Conservation (phyloP, 1,140 invertebrate genomes). For the Lucilia cuprina region DNA sequence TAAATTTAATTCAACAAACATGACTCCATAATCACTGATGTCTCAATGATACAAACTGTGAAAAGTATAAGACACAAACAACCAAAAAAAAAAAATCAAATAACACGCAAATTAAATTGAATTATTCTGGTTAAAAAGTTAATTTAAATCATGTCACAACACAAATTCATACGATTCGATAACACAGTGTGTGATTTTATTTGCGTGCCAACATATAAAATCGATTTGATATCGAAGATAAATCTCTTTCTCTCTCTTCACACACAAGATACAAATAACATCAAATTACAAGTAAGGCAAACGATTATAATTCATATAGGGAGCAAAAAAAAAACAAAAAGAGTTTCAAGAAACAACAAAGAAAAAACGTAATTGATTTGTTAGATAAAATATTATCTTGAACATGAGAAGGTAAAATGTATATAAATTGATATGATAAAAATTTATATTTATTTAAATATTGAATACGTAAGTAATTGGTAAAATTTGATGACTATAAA, state of each 20-base stretch:
- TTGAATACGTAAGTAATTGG: background rate
- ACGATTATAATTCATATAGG: background rate
- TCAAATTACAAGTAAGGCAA: background rate
- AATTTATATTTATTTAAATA: background rate
- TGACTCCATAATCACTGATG: background rate
- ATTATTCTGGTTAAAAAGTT: conserved; percentile 1
- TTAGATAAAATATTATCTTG: background rate
- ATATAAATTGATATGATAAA: background rate
- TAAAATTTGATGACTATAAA: no score
- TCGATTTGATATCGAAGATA: conserved; percentile 14
- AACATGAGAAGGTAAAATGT: background rate
- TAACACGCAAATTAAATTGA: conserved; percentile 14
- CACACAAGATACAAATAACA: background rate
- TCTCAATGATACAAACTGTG: background rate
- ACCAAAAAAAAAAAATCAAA: background rate
- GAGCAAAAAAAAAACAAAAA: background rate
- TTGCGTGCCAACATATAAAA: conserved; percentile 4
- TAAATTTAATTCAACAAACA: background rate
- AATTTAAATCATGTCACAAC: conserved; percentile 18
- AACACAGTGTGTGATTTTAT: conserved; percentile 7
- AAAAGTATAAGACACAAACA: background rate
- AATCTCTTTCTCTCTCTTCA: background rate
- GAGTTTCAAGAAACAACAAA: background rate
- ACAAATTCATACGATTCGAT: background rate
- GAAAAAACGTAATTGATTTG: conserved; percentile 4